phyloP scores from a whole-genome alignment of 2,888 invertebrate species.

The Marasmarcha lunaedactyla region DNA sequence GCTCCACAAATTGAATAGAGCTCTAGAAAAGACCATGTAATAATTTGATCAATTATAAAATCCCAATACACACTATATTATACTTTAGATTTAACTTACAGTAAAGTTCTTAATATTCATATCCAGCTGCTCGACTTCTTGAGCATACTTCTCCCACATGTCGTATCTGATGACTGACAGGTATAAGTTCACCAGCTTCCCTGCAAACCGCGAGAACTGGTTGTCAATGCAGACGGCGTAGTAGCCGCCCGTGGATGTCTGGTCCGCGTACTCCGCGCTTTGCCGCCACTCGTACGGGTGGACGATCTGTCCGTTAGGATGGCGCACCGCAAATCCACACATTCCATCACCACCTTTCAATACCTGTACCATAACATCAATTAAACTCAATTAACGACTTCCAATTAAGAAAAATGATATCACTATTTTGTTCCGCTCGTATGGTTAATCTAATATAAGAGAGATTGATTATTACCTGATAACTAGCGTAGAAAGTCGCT shows the following conservation, averaged over 20 bases:
- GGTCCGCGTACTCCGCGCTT: conserved; percentile 91
- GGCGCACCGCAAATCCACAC: conserved; percentile 91
- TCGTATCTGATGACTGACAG: conserved; percentile 92
- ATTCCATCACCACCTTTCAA: conserved; percentile 93
- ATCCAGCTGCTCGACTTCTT: conserved; percentile 89
- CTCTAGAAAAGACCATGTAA: conserved; percentile 66
- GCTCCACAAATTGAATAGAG: conserved; percentile 81
- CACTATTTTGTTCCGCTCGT: no score
- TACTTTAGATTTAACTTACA: no score
- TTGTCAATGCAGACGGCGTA: conserved; percentile 94
- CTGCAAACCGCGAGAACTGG: conserved; percentile 91
- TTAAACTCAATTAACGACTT: conserved; percentile 16
- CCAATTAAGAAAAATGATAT: no score
- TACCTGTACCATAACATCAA: conserved; percentile 70
- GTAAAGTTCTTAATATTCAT: conserved; percentile 93
- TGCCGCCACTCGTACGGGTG: conserved; percentile 92
- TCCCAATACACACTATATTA: conserved; percentile 3
- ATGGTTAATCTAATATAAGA: neutral
- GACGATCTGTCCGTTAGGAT: conserved; percentile 86
- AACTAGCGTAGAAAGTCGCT: conserved; percentile 93
- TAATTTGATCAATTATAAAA: conserved; percentile 1
- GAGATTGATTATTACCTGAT: conserved; percentile 76
- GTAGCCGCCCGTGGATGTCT: conserved; percentile 83
- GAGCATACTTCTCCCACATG: conserved; percentile 92
- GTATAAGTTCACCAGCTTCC: conserved; percentile 90